Conservation (phyloP, 2,113 vertebrate species). For the Anhinga anhinga region DNA sequence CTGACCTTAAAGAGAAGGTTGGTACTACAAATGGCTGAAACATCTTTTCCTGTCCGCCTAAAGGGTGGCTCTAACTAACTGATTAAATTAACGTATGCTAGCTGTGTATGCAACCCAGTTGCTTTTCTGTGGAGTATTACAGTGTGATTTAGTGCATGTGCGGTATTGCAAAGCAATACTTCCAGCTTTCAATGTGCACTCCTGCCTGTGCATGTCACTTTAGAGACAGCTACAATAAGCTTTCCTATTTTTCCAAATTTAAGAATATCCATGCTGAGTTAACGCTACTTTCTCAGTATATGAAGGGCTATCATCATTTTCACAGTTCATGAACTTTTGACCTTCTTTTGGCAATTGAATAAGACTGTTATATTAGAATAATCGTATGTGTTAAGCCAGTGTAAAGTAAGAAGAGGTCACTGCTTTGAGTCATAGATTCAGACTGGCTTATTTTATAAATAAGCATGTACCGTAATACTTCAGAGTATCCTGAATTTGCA, state of each 20-base stretch:
- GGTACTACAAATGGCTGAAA: neutral
- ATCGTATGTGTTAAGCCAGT: neutral
- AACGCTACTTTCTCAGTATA: neutral
- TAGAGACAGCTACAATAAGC: neutral
- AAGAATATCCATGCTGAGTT: neutral
- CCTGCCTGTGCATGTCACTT: neutral
- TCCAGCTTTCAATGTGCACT: neutral
- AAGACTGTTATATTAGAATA: neutral
- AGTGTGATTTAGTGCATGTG: neutral
- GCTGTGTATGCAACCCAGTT: neutral
- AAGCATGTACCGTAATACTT: neutral
- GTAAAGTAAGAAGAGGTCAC: neutral
- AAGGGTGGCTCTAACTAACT: neutral
- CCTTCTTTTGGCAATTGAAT: neutral
- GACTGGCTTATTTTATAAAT: neutral
- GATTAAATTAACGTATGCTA: neutral
- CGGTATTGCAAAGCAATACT: neutral
- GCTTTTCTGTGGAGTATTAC: neutral
- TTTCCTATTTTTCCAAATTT: neutral
- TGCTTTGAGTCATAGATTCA: neutral
- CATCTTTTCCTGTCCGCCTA: neutral
- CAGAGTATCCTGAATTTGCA: neutral
- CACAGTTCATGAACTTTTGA: neutral
- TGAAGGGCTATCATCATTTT: neutral
- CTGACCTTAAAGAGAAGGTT: slow-evolving; percentile 86